Percentiles rank a stretch among this genome's conserved stretches.
phyloP scores from a whole-genome alignment of 1,140 invertebrate genomes.

The Drosophila oshimai region DNA sequence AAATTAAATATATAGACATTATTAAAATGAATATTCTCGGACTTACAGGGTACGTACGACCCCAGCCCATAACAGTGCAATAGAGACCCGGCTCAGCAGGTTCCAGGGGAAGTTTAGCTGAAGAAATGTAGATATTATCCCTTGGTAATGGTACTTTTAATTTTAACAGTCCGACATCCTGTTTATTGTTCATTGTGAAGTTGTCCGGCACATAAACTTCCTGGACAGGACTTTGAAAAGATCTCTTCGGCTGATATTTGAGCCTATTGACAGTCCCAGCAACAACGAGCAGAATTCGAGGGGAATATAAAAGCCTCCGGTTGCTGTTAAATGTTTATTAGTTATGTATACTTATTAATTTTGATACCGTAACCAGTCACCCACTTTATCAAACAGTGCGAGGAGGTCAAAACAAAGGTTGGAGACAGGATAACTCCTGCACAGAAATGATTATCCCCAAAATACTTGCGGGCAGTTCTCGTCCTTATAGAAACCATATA shows the following conservation, averaged over 20 bases:
- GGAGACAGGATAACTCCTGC: slow-evolving; percentile 24
- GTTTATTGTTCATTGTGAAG: slow-evolving; percentile 34
- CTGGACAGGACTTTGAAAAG: slow-evolving; percentile 12
- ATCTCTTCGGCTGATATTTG: background rate
- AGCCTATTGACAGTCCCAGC: slow-evolving; percentile 35
- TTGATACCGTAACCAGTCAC: too few relatives aligned
- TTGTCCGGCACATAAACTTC: slow-evolving; percentile 11
- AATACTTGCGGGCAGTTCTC: slow-evolving; percentile 4
- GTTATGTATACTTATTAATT: background rate
- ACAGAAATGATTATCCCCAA: slow-evolving; percentile 59
- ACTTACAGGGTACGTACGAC: slow-evolving; percentile 24
- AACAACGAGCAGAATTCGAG: slow-evolving; percentile 22
- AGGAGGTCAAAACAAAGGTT: slow-evolving; percentile 16
- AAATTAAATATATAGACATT: background rate
- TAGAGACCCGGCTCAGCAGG: background rate
- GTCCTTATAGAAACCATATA: slow-evolving; percentile 48
- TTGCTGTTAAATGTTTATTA: background rate
- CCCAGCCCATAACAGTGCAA: slow-evolving; percentile 41
- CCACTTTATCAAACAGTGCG: slow-evolving; percentile 38
- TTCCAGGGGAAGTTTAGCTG: background rate
- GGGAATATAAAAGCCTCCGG: background rate
- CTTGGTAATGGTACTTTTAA: background rate
- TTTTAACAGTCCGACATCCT: slow-evolving; percentile 30
- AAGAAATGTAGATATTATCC: background rate
- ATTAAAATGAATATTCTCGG: background rate